Conservation (phyloP, 1,140 invertebrate genomes). For the Choristoneura fumiferana region DNA sequence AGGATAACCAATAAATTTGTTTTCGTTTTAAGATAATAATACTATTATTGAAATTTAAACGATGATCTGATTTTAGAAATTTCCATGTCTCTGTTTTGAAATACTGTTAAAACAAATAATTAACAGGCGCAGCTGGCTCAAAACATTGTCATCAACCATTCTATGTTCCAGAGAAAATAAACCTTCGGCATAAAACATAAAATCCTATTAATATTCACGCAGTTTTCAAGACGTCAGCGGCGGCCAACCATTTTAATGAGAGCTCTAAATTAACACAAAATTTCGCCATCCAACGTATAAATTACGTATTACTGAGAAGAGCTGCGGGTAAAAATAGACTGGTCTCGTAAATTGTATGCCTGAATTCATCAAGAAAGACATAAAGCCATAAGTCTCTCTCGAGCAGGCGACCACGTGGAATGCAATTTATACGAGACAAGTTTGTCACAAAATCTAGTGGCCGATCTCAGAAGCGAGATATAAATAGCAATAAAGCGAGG, state of each 20-base stretch:
- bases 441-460: constrained; percentile 60
- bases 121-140: neutral
- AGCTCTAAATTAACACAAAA: constrained; percentile 7
- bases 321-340: neutral
- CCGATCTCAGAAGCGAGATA: constrained; percentile 46
- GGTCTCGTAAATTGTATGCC: constrained; percentile 35
- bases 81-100: no score
- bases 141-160: neutral
- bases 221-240: constrained; percentile 7
- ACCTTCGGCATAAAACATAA: constrained; percentile 15
- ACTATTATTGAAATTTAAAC: no score
- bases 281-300: neutral
- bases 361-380: constrained; percentile 61
- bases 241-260: neutral
- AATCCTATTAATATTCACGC: constrained; percentile 11
- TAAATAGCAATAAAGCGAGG: constrained; percentile 44
- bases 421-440: constrained; percentile 66
- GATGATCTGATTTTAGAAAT: no score
- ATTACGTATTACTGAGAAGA: constrained; percentile 2
- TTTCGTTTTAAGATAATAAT: no score
- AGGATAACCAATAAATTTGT: no score
- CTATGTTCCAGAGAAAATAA: constrained; percentile 6
- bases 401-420: constrained; percentile 49
- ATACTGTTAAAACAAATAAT: neutral
- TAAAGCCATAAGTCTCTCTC: constrained; percentile 56